Percentiles rank a stretch among this genome's conserved stretches.
Evolutionary conservation across 1,140 invertebrate species (phyloP).

Genomic region (Macrobrachium nipponense): DNA sequence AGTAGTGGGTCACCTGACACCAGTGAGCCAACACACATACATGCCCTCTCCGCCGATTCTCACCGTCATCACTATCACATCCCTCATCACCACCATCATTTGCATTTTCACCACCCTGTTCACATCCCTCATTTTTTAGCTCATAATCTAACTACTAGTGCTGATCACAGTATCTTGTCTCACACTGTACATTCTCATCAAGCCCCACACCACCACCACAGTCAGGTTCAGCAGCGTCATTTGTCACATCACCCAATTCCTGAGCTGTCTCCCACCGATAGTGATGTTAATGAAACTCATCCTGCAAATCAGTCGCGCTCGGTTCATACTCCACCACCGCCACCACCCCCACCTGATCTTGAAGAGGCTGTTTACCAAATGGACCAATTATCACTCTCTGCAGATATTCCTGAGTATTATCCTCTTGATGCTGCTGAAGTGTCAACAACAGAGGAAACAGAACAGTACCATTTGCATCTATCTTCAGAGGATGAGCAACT

Average conservation of each 20-base stretch:
- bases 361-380: constrained; percentile 44
- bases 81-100: constrained; percentile 25
- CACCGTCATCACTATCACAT: constrained; percentile 51
- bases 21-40: constrained; percentile 38
- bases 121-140: not conserved
- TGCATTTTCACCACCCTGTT: constrained; percentile 19
- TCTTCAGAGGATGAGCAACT: constrained; percentile 51
- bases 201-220: constrained; percentile 2
- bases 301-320: not conserved
- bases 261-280: not conserved
- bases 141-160: not conserved
- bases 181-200: constrained; percentile 6
- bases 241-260: constrained; percentile 1
- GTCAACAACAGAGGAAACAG: constrained; percentile 44
- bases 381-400: constrained; percentile 37
- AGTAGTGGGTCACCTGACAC: constrained; percentile 67
- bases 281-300: constrained; percentile 4
- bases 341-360: constrained; percentile 15
- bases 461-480: constrained; percentile 55
- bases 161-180: not conserved
- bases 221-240: constrained; percentile 8
- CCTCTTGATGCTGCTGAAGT: constrained; percentile 38
- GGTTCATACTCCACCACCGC: not conserved
- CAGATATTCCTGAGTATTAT: constrained; percentile 53
- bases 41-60: constrained; percentile 34